Evolutionary conservation across 2,113 vertebrate genomes (phyloP), one percentile per base, ranked within the genome.

Genomic region (Oryzias curvinotus): DNA sequence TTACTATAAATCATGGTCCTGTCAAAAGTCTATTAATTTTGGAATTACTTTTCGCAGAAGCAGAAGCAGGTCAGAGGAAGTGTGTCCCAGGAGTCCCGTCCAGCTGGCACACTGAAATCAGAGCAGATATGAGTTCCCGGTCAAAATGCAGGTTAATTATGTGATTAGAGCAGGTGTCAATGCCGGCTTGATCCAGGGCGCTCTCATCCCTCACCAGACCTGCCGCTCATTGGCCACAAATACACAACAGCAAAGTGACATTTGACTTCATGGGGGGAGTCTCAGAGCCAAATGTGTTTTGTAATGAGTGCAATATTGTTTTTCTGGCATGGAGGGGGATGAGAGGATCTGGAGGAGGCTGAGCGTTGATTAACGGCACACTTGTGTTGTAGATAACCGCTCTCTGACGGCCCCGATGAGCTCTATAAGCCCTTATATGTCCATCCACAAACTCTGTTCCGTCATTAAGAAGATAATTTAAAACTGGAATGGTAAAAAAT

Each of bases 141-240:
- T 86, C 87, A 86, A 89, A 80, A 81, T 59, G 77, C 76, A 79
- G 85, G 85, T 86, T 87, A 89, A 89, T 89, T 83, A 66, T 69
- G 5, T 82, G 76, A 86, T 65, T 65, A 62, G 43, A 68, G 64
- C 74, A 71, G 62, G 74, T 82, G 72, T 65, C 80, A 74, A 71
- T 65, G 54, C 52, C 0, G 58, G 3, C 30, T 67, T 52, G 30
- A 62, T 55, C 46, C 67, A 46, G 5, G 21, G 44, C 74, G 63
- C 48, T 45, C 51, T 8, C 48, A 43, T 60, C 49, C 46, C 45
- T 44, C 21, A 8, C 0, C 15, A 66, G 57, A 57, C 10, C 6
- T 18, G 44, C 54, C 45, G 68, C 19, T 50, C 51, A 71, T 36
- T 80, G 69, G 73, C 71, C 0, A n/a, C 23, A 30, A 18, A 57